Evolutionary conservation across 1,140 invertebrate genomes (phyloP).

Genomic region (Eueides isabella): DNA sequence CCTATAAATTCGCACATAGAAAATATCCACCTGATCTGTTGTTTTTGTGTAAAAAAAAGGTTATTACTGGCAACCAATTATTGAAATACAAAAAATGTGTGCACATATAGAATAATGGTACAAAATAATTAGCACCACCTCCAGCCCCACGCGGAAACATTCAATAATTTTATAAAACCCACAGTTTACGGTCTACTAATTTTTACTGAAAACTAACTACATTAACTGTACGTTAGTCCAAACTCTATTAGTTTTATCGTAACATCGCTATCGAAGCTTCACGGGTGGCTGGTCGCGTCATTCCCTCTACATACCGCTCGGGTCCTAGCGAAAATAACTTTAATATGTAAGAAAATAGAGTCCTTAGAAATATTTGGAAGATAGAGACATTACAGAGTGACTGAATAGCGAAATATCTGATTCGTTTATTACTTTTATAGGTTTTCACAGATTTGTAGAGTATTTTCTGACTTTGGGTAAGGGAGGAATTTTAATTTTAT

Average conservation of each 20-base stretch:
- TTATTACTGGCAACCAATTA: too few relatives aligned
- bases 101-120: too few relatives aligned
- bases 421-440: constrained; percentile 12
- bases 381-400: background rate
- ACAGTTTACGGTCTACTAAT: constrained; percentile 33
- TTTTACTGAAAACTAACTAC: constrained; percentile 46
- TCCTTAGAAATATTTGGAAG: background rate
- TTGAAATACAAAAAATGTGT: too few relatives aligned
- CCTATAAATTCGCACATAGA: too few relatives aligned
- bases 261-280: constrained; percentile 54
- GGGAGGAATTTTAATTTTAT: background rate
- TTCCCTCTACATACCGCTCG: constrained; percentile 33
- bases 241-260: constrained; percentile 59
- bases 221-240: constrained; percentile 48
- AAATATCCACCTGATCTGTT: too few relatives aligned
- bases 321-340: background rate
- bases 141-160: constrained; percentile 10
- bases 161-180: constrained; percentile 23
- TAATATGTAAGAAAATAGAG: constrained; percentile 1
- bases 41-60: too few relatives aligned
- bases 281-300: constrained; percentile 54
- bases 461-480: background rate
- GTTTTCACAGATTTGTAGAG: background rate
- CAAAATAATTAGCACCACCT: background rate
- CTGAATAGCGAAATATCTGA: constrained; percentile 24